Base-by-base conservation (phyloP, 2,113 vertebrate genomes). In the Narcine bancroftii region DNA sequence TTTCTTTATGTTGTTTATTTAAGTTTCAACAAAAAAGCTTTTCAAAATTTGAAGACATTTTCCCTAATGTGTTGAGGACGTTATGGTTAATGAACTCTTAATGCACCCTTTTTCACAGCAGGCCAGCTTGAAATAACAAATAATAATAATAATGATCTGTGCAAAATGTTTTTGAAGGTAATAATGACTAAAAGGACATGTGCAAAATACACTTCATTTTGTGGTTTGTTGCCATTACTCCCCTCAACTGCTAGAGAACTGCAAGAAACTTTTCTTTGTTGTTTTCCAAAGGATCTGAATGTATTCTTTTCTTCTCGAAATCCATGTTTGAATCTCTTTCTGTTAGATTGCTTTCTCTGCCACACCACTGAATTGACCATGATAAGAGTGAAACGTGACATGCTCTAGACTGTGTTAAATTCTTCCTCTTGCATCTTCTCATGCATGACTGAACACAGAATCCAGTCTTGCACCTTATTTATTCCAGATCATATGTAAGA, bases 101-200 rank as follows among this genome's bases (percentile, higher is more conserved):
- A 36, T 87, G 81, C 81, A 39, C 81, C 19, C 53, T 87, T n/a
- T 6, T 60, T 60, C 81, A 63, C 53, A 87, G 81, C 53, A 7
- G 60, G 53, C 15, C 33, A 60, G 33, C 53, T 87, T 83, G 33
- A 36, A 39, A 87, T 63, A 19, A 36, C 33, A 87, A 83, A n/a
- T n/a, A n/a, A 79, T 79, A 83, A 87, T 60, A 87, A 87, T 60
- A 87, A 56, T 87, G 36, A 87, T 87, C 17, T 36, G 56, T 87
- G 53, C 29, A 19, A 63, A 60, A 85, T 60, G 72, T 75, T 39
- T 15, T 39, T 39, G 50, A 17, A 60, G 15, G 50, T 56, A 36
- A 87, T 87, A 60, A 87, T 87, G 53, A 56, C 50, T 56, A 56
- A 60, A 56, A 60, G 10, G 81, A 87, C 56, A n/a, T 42, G 17